Conservation (phyloP, 2,113 vertebrate genomes). For the Psittacara wagleri region DNA sequence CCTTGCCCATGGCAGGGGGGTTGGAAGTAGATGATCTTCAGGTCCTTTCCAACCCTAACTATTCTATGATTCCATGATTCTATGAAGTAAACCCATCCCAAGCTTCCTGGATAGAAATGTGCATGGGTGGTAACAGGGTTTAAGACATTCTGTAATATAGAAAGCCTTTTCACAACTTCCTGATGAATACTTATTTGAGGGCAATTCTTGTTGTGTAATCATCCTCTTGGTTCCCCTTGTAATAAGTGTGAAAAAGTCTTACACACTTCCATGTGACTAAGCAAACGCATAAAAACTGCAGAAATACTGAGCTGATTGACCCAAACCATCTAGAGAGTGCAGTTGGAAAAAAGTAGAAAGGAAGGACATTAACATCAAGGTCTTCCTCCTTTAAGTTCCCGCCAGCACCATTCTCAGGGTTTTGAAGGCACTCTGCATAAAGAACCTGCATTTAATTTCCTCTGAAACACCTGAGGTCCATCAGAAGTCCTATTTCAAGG, state of each 20-base stretch:
- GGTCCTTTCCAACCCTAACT: too few species aligned
- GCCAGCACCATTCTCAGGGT: background rate
- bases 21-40: too few species aligned
- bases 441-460: background rate
- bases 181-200: background rate
- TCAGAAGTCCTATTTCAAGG: background rate
- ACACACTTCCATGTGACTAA: background rate
- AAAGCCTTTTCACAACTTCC: background rate
- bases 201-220: background rate
- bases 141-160: background rate
- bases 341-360: background rate
- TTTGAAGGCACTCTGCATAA: background rate
- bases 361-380: background rate
- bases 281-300: background rate
- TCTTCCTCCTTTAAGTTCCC: background rate
- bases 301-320: background rate
- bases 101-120: background rate
- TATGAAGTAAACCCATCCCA: background rate
- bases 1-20: too few species aligned
- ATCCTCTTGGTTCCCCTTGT: background rate
- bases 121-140: fast-evolving
- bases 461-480: background rate
- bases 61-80: too few species aligned
- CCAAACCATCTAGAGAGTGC: background rate
- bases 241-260: background rate